phyloP scores from a whole-genome alignment of 2,797 vertebrate genomes.

The Mormyrops attenuatus region DNA sequence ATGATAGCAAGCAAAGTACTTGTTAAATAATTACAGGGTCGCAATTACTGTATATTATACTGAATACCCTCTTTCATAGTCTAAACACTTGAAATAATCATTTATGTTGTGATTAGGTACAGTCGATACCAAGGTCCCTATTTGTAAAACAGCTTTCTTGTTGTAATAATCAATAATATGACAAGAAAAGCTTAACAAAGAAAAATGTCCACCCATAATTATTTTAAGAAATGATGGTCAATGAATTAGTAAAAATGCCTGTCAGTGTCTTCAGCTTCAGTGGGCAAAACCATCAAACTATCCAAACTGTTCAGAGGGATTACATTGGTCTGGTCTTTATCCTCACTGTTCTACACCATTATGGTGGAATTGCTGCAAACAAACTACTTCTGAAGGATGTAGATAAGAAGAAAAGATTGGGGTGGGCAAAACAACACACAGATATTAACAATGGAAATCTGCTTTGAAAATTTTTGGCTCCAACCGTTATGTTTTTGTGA shows the following conservation, averaged over 20 bases:
- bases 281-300: neutral
- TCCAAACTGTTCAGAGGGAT: neutral
- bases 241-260: neutral
- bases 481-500: neutral
- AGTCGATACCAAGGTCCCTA: neutral
- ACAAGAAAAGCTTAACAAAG: neutral
- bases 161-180: neutral
- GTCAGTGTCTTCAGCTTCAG: neutral
- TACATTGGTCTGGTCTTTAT: neutral
- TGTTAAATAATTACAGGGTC: neutral
- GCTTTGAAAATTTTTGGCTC: neutral
- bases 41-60: neutral
- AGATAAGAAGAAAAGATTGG: neutral
- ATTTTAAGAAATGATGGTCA: neutral
- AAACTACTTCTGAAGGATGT: neutral
- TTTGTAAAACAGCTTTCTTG: neutral
- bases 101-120: neutral
- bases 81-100: neutral
- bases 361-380: neutral
- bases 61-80: neutral
- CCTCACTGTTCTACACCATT: neutral
- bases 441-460: neutral
- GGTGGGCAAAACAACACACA: neutral
- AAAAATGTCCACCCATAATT: neutral
- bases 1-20: neutral